Evolutionary conservation across 2,797 vertebrate species (phyloP), one percentile per base, ranked within the genome.

Genomic region (Aselliscus stoliczkanus): DNA sequence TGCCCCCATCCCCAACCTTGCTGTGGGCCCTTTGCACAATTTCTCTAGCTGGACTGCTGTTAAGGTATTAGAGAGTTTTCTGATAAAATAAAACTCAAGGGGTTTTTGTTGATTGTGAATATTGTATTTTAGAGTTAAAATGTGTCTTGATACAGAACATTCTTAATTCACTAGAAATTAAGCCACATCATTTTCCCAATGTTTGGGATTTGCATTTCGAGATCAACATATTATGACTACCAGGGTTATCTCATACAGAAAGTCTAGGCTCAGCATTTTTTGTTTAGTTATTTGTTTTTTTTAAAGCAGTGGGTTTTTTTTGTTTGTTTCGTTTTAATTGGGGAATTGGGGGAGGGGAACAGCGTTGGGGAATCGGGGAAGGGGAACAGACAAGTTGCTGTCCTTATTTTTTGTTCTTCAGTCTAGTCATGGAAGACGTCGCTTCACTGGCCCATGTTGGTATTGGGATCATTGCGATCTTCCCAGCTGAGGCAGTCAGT

Each of bases 71-170:
- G 9, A 13, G 29, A 82, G 60, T 18, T 85, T 93, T 88, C 21
- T 70, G 87, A 31, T 54, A 39, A 95, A 77, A 52, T 39, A 73
- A 93, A 95, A 94, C 67, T 91, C 77, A 23, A 81, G 82, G 44
- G 70, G 62, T 70, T 62, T 52, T 70, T 62, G 47, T 90, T 23
- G 25, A 25, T 73, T 52, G 50, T 44, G 87, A 94, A 81, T 67
- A 83, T 90, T 56, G 34, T n/a, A 79, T 52, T 79, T 85, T 64
- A 65, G 81, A 52, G 58, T 88, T 73, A 54, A 82, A 96, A 92
- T 17, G 8, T 67, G 18, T 79, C 94, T 89, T 93, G 34, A 21
- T 23, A 73, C 1, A 77, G 39, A 52, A 52, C 27, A 75, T 10
- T 91, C 31, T 70, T 42, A 67, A 60, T 54, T 97, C 42, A 50